Conservation (phyloP, 2,113 vertebrate species). For the Solea senegalensis region DNA sequence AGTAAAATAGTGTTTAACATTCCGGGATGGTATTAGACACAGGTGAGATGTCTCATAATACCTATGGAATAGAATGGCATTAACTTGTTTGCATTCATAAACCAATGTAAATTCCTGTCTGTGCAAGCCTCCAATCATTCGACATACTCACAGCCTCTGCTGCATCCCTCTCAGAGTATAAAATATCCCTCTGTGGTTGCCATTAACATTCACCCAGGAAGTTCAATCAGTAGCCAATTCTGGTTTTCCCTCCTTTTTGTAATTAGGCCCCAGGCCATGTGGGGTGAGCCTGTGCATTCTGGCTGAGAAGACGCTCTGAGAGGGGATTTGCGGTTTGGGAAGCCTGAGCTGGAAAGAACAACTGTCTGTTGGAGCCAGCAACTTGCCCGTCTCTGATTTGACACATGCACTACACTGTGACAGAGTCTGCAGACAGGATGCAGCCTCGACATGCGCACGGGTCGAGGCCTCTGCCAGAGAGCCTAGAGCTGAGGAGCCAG, state of each 20-base stretch:
- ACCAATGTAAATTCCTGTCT: conserved; percentile 54
- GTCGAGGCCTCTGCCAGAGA: conserved; percentile 50
- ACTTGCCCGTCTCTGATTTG: conserved; percentile 69
- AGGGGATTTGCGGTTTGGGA: conserved; percentile 77
- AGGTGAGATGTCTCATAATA: conserved; percentile 46
- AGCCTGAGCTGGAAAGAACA: conserved; percentile 74
- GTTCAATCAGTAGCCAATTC: conserved; percentile 75
- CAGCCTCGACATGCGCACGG: conserved; percentile 46
- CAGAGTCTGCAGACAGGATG: conserved; percentile 65
- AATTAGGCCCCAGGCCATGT: conserved; percentile 70
- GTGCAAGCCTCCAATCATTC: conserved; percentile 13
- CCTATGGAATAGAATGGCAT: conserved; percentile 45
- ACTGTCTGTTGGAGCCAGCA: conserved; percentile 64
- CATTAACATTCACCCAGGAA: conserved; percentile 79
- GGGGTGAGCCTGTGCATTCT: conserved; percentile 68
- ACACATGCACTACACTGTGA: conserved; percentile 68
- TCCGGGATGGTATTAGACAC: conserved; percentile 47
- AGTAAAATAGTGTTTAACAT: conserved; percentile 54
- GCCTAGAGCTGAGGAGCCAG: conserved; percentile 43
- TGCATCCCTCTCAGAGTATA: conserved; percentile 58
- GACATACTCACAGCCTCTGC: conserved; percentile 38
- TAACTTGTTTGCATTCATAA: conserved; percentile 54
- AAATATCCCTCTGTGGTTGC: conserved; percentile 69
- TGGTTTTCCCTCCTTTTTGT: conserved; percentile 65
- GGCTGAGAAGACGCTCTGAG: conserved; percentile 74